Percentiles rank a stretch among this genome's conserved stretches.
Conservation (phyloP, 2,113 vertebrate species). For the Alligator sinensis region DNA sequence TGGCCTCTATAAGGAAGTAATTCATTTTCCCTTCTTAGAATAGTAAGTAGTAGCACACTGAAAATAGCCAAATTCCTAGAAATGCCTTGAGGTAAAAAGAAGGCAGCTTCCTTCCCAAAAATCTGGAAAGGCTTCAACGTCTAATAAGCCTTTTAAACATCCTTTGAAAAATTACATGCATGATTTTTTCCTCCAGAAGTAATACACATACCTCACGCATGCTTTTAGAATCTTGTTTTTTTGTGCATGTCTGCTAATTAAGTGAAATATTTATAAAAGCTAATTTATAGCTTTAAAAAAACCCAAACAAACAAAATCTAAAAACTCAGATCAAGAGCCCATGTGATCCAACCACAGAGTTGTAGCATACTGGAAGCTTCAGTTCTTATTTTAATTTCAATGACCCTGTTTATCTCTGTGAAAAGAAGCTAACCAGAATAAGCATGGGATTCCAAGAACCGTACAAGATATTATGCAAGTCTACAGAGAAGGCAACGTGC, state of each 20-base stretch:
- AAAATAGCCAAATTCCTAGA: background rate
- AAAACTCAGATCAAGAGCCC: background rate
- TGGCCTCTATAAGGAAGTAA: background rate
- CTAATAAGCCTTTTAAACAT: background rate
- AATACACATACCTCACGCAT: background rate
- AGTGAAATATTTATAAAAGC: no score
- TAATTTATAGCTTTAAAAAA: no score
- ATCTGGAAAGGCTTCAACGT: background rate
- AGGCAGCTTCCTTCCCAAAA: no score
- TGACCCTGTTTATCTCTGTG: background rate
- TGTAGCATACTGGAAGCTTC: background rate
- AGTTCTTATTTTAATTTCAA: background rate
- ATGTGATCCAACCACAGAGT: background rate
- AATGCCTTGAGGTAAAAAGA: background rate
- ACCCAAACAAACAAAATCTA: no score
- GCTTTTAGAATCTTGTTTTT: background rate
- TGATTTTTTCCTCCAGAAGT: no score
- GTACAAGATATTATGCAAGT: background rate
- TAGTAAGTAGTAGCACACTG: no score
- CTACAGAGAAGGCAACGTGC: background rate
- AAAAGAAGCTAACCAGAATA: background rate
- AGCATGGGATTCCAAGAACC: fast-evolving
- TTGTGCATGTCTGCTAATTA: no score
- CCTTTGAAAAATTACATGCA: background rate
- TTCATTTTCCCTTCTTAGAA: background rate